Evolutionary conservation across 2,888 invertebrate genomes (phyloP).

Genomic region (Pterostichus niger): DNA sequence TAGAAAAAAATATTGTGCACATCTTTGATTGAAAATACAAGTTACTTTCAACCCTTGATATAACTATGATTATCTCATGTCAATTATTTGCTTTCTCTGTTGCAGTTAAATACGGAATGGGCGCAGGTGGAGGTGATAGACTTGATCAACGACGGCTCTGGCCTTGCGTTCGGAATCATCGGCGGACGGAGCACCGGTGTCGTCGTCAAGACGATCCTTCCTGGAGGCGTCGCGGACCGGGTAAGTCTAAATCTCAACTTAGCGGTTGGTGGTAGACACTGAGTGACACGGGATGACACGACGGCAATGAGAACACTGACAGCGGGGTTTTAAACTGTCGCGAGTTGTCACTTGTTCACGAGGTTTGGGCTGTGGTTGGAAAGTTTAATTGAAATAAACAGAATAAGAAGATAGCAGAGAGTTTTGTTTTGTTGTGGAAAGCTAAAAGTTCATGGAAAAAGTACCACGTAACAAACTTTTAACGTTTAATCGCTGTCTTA

Average conservation of each 20-base stretch:
- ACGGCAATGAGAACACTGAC: neutral
- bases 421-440: too few relatives aligned
- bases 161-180: constrained; percentile 96
- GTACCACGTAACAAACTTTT: too few relatives aligned
- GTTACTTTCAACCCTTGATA: too few relatives aligned
- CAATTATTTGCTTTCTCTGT: constrained; percentile 68
- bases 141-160: constrained; percentile 94
- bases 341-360: neutral
- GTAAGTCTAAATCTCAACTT: constrained; percentile 78
- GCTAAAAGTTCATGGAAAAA: neutral
- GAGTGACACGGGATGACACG: neutral
- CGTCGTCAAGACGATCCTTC: constrained; percentile 95
- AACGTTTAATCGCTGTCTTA: too few relatives aligned
- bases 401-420: constrained; percentile 5
- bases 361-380: neutral
- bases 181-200: constrained; percentile 95
- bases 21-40: too few relatives aligned
- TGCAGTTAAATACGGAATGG: constrained; percentile 96
- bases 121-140: constrained; percentile 97
- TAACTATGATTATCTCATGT: too few relatives aligned
- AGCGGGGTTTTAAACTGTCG: constrained; percentile 8
- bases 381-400: constrained; percentile 36
- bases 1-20: too few relatives aligned
- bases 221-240: constrained; percentile 95
- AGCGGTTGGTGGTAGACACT: too few relatives aligned